Evolutionary conservation across 1,140 invertebrate species (phyloP).

Genomic region (Chrysoperla carnea): DNA sequence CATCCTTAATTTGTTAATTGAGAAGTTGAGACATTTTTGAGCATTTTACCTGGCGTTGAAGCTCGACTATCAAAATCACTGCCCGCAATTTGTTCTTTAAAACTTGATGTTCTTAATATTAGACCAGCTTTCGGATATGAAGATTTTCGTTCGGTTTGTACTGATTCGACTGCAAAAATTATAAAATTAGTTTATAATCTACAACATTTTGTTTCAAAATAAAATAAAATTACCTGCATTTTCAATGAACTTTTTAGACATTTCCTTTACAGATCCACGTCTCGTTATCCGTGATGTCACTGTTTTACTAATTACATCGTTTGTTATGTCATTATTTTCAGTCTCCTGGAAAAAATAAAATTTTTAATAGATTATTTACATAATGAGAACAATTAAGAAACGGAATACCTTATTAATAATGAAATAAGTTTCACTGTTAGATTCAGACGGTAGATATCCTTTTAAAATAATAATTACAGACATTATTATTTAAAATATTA

Average conservation of each 20-base stretch:
- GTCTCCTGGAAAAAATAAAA: slow-evolving; percentile 6
- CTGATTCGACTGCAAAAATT: slow-evolving; percentile 24
- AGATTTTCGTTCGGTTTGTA: slow-evolving; percentile 25
- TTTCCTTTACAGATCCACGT: slow-evolving; percentile 46
- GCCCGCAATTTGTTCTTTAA: slow-evolving; percentile 26
- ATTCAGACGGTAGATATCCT: too few relatives aligned
- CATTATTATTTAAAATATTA: too few relatives aligned
- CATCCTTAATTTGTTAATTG: too few relatives aligned
- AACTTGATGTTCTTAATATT: slow-evolving; percentile 39
- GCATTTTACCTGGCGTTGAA: slow-evolving; percentile 13
- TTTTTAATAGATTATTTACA: background rate
- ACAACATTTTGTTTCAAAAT: background rate
- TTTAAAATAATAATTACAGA: too few relatives aligned
- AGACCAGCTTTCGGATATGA: slow-evolving; percentile 45
- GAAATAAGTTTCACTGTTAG: too few relatives aligned
- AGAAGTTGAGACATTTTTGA: too few relatives aligned
- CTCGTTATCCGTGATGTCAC: slow-evolving; percentile 29
- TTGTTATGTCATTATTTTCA: slow-evolving; percentile 6
- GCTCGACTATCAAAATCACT: slow-evolving; percentile 5
- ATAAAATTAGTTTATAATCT: background rate
- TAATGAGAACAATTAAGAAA: too few relatives aligned
- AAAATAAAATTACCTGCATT: slow-evolving; percentile 32
- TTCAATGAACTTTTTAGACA: slow-evolving; percentile 55
- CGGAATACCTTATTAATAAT: too few relatives aligned
- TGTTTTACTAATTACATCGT: slow-evolving; percentile 7